Evolutionary conservation across 2,888 invertebrate species (phyloP).

Genomic region (Eurytoma californica): DNA sequence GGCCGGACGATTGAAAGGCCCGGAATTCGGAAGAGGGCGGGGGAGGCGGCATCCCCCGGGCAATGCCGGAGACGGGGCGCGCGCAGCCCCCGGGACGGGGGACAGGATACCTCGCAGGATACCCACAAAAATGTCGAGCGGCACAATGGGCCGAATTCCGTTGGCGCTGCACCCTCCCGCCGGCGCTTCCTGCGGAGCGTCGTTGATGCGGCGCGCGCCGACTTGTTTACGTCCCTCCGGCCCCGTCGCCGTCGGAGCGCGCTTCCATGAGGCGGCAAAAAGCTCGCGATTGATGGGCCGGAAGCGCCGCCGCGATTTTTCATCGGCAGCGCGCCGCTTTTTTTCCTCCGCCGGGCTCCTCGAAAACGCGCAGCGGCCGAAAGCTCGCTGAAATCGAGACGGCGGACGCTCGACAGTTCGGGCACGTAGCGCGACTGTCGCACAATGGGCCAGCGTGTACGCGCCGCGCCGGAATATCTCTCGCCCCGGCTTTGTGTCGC

Average conservation of each 20-base stretch:
- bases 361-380: slow-evolving; percentile 38
- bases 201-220: slow-evolving; percentile 53
- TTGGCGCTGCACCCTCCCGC: slow-evolving; percentile 50
- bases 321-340: slow-evolving; percentile 3
- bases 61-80: too few relatives aligned
- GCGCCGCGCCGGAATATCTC: slow-evolving; percentile 1
- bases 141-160: slow-evolving; percentile 33
- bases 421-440: slow-evolving; percentile 63
- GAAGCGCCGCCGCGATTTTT: slow-evolving; percentile 14
- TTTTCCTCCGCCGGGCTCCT: too few relatives aligned
- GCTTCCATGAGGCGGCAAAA: slow-evolving; percentile 59
- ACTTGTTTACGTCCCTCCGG: slow-evolving; percentile 31
- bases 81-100: neutral
- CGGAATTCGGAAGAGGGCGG: too few relatives aligned
- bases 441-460: slow-evolving; percentile 61
- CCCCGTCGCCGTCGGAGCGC: slow-evolving; percentile 59
- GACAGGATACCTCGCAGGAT: slow-evolving; percentile 5
- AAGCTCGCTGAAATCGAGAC: slow-evolving; percentile 63
- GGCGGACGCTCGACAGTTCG: slow-evolving; percentile 60
- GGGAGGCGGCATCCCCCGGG: too few relatives aligned
- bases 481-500: slow-evolving; percentile 59
- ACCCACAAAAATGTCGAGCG: slow-evolving; percentile 19
- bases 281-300: slow-evolving; percentile 53
- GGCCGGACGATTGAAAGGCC: too few relatives aligned
- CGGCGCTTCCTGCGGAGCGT: slow-evolving; percentile 71